Base-by-base conservation (phyloP, 2,113 vertebrate genomes). In the Alectura lathami region DNA sequence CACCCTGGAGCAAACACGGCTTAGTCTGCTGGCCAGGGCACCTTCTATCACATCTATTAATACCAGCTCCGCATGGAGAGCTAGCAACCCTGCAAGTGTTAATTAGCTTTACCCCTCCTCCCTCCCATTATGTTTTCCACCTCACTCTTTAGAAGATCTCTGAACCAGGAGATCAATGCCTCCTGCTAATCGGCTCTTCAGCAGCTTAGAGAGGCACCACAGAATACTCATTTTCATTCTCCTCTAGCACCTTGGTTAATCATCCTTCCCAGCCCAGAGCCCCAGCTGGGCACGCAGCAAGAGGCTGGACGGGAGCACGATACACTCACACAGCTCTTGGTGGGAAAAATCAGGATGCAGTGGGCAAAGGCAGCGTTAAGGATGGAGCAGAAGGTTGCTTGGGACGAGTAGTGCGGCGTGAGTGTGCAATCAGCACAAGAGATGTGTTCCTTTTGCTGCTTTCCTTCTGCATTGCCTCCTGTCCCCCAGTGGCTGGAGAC, bases 131-230 rank as follows among this genome's bases (percentile, higher is more conserved):
- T 94, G n/a, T 93, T 86, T 93, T 89, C 79, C 36, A 40, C 78
- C 82, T 95, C 13, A 0, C 57, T 95, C 83, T 93, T 93, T 86
- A 94, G 92, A 96, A 92, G 83, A 88, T 95, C 67, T 96, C 95
- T 95, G 86, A 91, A 89, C 80, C 84, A 73, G 62, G 82, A 97
- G 91, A 96, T 94, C 94, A 95, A 86, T 94, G 76, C 83, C 78
- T 97, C 73, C 92, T 67, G 87, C 86, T 97, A 96, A 96, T 96
- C 94, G 90, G 86, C 83, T 96, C 90, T 90, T 94, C 89, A 95
- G 82, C 82, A 82, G 93, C 95, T 96, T 96, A 95, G 95, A 94
- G 96, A 95, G 91, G 86, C 70, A 89, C 83, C 56, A 20, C 80
- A 75, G 88, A 90, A 85, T 59, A 78, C 83, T 93, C 74, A 0